A percentile compares a stretch with the other conserved stretches of the same genome.
Evolutionary conservation across 2,888 invertebrate species (phyloP).

Genomic region (Drosophila prostipennis): DNA sequence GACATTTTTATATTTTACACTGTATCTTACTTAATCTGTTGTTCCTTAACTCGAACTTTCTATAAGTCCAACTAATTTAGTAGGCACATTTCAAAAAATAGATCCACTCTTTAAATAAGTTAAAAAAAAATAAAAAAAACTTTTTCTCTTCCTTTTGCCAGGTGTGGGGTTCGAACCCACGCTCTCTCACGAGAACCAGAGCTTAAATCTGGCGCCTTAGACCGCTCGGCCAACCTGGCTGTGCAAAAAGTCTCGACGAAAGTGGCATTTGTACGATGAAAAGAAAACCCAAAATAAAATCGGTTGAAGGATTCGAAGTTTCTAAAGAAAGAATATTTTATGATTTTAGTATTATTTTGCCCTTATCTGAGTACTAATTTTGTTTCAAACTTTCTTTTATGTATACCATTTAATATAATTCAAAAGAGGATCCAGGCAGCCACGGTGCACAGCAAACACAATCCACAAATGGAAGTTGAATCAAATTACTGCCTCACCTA

Average conservation of each 20-base stretch:
- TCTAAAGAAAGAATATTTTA: not conserved
- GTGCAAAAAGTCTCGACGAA: rapidly evolving
- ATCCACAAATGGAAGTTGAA: constrained; percentile 39
- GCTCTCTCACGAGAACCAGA: constrained; percentile 9
- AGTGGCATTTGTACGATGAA: no score
- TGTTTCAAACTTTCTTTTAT: not conserved
- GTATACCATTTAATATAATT: not conserved
- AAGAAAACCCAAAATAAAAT: not conserved
- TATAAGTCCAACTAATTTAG: no score
- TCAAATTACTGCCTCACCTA: constrained; percentile 44
- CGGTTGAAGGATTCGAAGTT: not conserved
- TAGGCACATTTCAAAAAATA: no score
- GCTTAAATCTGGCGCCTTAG: constrained; percentile 12
- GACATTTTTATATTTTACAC: no score
- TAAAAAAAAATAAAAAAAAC: not conserved
- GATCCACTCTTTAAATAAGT: no score
- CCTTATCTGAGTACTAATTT: not conserved
- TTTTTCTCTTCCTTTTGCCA: not conserved
- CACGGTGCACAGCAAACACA: constrained; percentile 19
- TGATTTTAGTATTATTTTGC: not conserved
- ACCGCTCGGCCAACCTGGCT: constrained; percentile 12
- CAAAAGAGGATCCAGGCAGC: not conserved
- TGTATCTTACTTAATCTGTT: no score
- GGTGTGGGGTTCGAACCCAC: constrained; percentile 8
- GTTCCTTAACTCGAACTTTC: no score